Evolutionary conservation across 2,888 invertebrate genomes (phyloP).

Genomic region (Parnassius smintheus): DNA sequence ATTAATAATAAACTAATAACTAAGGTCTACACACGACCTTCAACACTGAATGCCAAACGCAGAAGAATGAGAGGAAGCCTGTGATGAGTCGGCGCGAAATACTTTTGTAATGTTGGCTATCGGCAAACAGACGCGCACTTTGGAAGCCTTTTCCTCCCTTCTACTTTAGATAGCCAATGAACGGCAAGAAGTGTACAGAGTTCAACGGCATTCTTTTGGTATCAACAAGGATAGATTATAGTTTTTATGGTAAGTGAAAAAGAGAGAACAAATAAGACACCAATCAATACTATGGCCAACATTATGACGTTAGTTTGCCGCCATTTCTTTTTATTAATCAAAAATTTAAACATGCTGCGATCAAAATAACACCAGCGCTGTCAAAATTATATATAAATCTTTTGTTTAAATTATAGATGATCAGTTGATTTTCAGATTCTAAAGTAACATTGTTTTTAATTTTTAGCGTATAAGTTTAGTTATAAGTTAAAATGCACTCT

Average conservation of each 20-base stretch:
- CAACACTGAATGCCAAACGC: constrained; percentile 77
- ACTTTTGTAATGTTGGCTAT: constrained; percentile 36
- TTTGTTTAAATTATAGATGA: too few relatives aligned
- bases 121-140: constrained; percentile 36
- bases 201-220: constrained; percentile 62
- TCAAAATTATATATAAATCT: too few relatives aligned
- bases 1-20: constrained; percentile 72
- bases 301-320: constrained; percentile 14
- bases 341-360: constrained; percentile 20
- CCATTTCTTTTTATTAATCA: neutral
- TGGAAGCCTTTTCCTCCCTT: constrained; percentile 41
- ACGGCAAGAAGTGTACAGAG: constrained; percentile 41
- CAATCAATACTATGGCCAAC: constrained; percentile 58
- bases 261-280: constrained; percentile 40
- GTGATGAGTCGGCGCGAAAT: constrained; percentile 44
- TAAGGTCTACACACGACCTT: constrained; percentile 76
- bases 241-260: constrained; percentile 34
- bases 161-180: constrained; percentile 54
- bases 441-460: too few relatives aligned
- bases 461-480: too few relatives aligned
- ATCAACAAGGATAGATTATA: constrained; percentile 41
- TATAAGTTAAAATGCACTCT: too few relatives aligned
- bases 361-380: constrained; percentile 22
- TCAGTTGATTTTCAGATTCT: too few relatives aligned
- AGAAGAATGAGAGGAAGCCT: constrained; percentile 70